These are phyloP conservation scores for Epinotia ramella DNA, from an alignment of 2,888 invertebrate species.

Conservation along the genomic window DNA sequence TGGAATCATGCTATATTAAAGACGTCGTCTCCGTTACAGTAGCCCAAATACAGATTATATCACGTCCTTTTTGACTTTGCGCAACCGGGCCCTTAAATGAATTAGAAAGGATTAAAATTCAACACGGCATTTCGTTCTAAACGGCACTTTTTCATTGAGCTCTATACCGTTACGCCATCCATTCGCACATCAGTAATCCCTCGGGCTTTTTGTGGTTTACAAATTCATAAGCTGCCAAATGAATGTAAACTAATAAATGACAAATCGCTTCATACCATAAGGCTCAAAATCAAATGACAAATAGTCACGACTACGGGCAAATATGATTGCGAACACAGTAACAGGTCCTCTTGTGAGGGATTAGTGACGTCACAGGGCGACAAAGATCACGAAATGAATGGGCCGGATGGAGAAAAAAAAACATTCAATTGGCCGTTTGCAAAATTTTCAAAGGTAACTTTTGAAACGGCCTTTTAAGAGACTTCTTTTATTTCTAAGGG, in stretches of 20 bases:
- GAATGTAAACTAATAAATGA: background rate
- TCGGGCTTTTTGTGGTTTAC: conserved; percentile 36
- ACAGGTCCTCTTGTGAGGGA: conserved; percentile 49
- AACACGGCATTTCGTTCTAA: background rate
- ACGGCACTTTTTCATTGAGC: conserved; percentile 6
- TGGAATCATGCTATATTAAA: too few species aligned
- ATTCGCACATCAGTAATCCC: conserved; percentile 55
- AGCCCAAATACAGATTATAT: too few species aligned
- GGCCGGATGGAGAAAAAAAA: conserved; percentile 59
- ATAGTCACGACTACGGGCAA: background rate
- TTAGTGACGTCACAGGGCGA: conserved; percentile 59
- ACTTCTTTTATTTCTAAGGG: conserved; percentile 20
- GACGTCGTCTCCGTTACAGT: too few species aligned
- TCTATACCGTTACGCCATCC: conserved; percentile 51
- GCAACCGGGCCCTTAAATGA: background rate
- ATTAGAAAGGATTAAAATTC: background rate
- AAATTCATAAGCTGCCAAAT: background rate
- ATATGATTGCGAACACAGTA: conserved; percentile 9
- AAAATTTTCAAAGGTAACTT: conserved; percentile 54
- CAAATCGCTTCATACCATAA: background rate
- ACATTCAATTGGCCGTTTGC: conserved; percentile 57
- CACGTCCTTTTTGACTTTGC: background rate
- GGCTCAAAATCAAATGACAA: background rate
- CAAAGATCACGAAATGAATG: conserved; percentile 56
- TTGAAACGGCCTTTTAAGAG: conserved; percentile 21